These are phyloP conservation scores for Pyrrhura leucotis DNA, from an alignment of 2,797 vertebrate genomes.

Conservation along the genomic window DNA sequence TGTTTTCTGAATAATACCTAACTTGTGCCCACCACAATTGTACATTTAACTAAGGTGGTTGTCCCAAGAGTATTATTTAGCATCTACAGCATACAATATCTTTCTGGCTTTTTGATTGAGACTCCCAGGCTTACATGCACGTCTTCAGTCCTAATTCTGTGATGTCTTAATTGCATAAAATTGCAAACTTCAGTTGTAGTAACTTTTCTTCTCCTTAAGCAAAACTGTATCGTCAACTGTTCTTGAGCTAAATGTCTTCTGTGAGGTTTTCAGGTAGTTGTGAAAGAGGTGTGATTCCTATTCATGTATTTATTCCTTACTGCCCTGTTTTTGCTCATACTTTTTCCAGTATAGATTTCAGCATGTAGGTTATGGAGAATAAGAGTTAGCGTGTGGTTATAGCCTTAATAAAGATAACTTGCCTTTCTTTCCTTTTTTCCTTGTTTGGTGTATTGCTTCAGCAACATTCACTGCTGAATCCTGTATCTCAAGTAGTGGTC, in stretches of 20 bases:
- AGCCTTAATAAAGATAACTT: not conserved
- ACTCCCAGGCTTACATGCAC: not conserved
- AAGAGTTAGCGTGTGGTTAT: not conserved
- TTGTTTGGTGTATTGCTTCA: not conserved
- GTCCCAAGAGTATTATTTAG: not conserved
- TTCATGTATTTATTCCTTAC: not conserved
- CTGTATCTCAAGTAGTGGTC: not conserved
- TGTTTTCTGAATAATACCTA: not conserved
- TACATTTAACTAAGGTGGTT: not conserved
- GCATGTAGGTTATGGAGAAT: not conserved
- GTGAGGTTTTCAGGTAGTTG: not conserved
- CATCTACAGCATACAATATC: not conserved
- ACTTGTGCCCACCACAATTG: not conserved
- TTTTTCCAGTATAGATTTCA: not conserved
- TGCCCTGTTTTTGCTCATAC: not conserved
- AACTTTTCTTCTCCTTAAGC: not conserved
- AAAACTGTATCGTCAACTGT: not conserved
- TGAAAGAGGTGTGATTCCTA: not conserved
- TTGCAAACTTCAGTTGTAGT: not conserved
- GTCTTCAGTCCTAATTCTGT: not conserved
- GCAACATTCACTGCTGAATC: not conserved
- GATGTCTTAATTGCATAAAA: not conserved
- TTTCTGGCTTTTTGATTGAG: not conserved
- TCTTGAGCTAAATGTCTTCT: not conserved
- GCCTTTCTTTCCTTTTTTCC: not conserved